Evolutionary conservation across 2,888 invertebrate genomes (phyloP).

Genomic region (Monoplex corrugatus): DNA sequence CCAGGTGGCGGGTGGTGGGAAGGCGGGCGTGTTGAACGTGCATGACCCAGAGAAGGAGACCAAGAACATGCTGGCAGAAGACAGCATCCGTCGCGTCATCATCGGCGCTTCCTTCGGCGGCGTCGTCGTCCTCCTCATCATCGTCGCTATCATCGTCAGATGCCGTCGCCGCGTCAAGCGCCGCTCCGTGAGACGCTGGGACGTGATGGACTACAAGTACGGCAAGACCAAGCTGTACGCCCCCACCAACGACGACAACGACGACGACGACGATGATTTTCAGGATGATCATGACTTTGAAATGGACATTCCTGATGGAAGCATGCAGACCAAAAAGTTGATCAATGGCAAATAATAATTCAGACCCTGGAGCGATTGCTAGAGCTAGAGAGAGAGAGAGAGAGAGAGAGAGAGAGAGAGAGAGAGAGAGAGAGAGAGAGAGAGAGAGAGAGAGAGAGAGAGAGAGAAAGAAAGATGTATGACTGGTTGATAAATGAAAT

Average conservation of each 20-base stretch:
- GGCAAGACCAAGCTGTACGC: conserved; percentile 61
- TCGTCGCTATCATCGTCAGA: conserved; percentile 44
- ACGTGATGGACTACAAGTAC: conserved; percentile 61
- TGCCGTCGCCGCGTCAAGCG: conserved; percentile 36
- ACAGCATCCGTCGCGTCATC: conserved; percentile 51
- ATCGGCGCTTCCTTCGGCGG: conserved; percentile 54
- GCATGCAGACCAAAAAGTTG: conserved; percentile 59
- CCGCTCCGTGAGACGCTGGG: conserved; percentile 56
- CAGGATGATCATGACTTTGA: conserved; percentile 62
- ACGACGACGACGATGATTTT: conserved; percentile 52
- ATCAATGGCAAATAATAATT: conserved; percentile 51
- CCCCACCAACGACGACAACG: conserved; percentile 29
- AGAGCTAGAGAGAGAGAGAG: neutral
- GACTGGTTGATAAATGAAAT: too few species aligned
- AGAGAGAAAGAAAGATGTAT: conserved; percentile 9
- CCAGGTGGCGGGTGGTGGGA: conserved; percentile 36
- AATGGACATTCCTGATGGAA: conserved; percentile 62
- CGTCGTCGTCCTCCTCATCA: conserved; percentile 42
- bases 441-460: conserved; percentile 7
- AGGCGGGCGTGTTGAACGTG: conserved; percentile 54
- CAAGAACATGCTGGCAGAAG: conserved; percentile 44
- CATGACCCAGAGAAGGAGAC: conserved; percentile 50
- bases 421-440: conserved; percentile 13
- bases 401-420: neutral
- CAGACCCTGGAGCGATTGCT: neutral